phyloP scores from a whole-genome alignment of 2,797 vertebrate species.

The Rhynchonycteris naso region DNA sequence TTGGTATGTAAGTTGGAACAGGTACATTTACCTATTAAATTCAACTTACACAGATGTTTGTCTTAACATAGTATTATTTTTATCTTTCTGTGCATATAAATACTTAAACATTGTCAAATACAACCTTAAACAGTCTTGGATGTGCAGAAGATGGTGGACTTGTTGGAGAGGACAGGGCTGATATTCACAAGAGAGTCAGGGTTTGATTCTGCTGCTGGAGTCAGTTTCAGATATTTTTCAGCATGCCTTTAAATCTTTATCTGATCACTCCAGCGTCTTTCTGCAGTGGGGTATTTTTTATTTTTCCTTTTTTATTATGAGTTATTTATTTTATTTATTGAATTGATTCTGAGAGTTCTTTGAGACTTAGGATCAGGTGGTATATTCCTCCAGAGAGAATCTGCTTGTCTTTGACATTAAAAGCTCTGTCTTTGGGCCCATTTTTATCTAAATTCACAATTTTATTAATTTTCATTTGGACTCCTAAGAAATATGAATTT shows the following conservation, averaged over 20 bases:
- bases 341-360: not conserved
- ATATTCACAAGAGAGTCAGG: too few species aligned
- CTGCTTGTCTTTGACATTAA: slow-evolving; percentile 7
- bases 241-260: not conserved
- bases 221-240: not conserved
- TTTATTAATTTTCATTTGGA: slow-evolving; percentile 24
- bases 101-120: too few species aligned
- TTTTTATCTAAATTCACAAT: slow-evolving; percentile 15
- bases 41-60: too few species aligned
- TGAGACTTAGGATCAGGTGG: not conserved
- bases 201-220: too few species aligned
- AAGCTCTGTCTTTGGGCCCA: not conserved
- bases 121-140: too few species aligned
- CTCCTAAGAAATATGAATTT: slow-evolving; percentile 6
- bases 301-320: not conserved
- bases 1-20: too few species aligned
- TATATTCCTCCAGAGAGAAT: not conserved
- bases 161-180: too few species aligned
- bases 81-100: too few species aligned
- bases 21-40: too few species aligned
- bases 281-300: not conserved
- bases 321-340: slow-evolving; percentile 19
- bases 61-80: too few species aligned
- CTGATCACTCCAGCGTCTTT: not conserved
- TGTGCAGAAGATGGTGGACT: too few species aligned